Evolutionary conservation across 2,113 vertebrate genomes (phyloP).

Genomic region (Pachycephala philippinensis): DNA sequence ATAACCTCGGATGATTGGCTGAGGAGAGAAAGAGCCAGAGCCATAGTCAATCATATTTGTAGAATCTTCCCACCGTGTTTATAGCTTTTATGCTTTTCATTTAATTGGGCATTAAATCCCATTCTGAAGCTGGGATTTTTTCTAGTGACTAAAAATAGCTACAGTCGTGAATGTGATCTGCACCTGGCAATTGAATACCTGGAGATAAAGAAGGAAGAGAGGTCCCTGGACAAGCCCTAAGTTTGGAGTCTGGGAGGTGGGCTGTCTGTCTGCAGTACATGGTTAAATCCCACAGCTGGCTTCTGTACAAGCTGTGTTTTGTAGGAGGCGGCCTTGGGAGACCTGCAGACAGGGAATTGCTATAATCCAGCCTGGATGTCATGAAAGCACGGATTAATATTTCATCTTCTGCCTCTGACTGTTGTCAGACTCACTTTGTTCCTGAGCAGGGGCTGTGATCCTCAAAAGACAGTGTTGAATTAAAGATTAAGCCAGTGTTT

Average conservation of each 20-base stretch:
- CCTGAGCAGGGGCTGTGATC: slow-evolving; percentile 7
- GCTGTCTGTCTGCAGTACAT: neutral
- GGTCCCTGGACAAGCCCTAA: neutral
- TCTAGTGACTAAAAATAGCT: neutral
- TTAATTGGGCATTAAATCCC: neutral
- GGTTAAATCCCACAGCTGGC: neutral
- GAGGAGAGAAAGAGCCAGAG: neutral
- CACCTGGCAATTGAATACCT: neutral
- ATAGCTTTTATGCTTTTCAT: neutral
- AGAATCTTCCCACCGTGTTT: neutral
- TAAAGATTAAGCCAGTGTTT: slow-evolving; percentile 42
- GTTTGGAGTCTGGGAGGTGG: neutral
- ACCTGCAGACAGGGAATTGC: slow-evolving; percentile 20
- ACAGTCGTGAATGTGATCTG: neutral
- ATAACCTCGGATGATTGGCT: neutral
- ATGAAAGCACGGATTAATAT: slow-evolving; percentile 35
- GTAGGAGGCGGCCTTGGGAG: neutral
- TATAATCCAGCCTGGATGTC: slow-evolving; percentile 36
- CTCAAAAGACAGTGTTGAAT: slow-evolving; percentile 36
- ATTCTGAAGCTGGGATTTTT: neutral
- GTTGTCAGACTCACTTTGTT: slow-evolving; percentile 38
- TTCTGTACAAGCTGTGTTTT: neutral
- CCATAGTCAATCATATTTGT: neutral
- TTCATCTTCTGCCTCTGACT: slow-evolving; percentile 28
- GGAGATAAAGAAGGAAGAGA: neutral